These are phyloP conservation scores for Choristoneura fumiferana DNA, from an alignment of 1,140 invertebrate genomes.

Conservation along the genomic window DNA sequence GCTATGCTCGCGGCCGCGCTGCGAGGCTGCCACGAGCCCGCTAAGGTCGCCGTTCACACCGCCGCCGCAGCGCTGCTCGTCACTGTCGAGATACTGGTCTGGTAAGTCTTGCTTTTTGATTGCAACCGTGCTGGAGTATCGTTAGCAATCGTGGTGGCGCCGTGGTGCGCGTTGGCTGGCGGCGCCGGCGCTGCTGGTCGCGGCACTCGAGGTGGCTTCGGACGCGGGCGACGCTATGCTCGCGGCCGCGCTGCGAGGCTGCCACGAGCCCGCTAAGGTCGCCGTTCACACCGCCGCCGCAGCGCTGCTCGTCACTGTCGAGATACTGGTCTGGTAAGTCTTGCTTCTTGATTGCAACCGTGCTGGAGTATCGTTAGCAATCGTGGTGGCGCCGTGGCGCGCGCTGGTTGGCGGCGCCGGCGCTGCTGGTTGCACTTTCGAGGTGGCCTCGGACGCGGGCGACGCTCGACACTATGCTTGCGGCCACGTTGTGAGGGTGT, in stretches of 20 bases:
- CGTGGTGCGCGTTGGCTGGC: conserved; percentile 62
- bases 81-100: conserved; percentile 63
- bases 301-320: conserved; percentile 53
- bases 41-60: conserved; percentile 38
- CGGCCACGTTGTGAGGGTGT: conserved; percentile 48
- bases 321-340: conserved; percentile 62
- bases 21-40: conserved; percentile 44
- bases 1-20: conserved; percentile 50
- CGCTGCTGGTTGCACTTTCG: conserved; percentile 54
- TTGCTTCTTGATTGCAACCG: too few relatives aligned
- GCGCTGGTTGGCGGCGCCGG: conserved; percentile 60
- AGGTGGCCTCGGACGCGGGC: conserved; percentile 56
- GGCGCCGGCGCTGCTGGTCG: conserved; percentile 56
- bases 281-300: conserved; percentile 45
- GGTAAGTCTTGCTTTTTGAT: conserved; percentile 37
- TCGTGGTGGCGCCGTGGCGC: conserved; percentile 62
- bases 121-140: too few relatives aligned
- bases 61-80: conserved; percentile 49
- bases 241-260: conserved; percentile 46
- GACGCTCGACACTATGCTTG: conserved; percentile 56
- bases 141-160: conserved; percentile 63
- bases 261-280: conserved; percentile 38
- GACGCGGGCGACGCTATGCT: conserved; percentile 59
- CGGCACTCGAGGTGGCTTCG: conserved; percentile 54
- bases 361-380: conserved; percentile 45